Conservation (phyloP, 1,140 invertebrate genomes). For the Aphaenogaster ashmeadi region DNA sequence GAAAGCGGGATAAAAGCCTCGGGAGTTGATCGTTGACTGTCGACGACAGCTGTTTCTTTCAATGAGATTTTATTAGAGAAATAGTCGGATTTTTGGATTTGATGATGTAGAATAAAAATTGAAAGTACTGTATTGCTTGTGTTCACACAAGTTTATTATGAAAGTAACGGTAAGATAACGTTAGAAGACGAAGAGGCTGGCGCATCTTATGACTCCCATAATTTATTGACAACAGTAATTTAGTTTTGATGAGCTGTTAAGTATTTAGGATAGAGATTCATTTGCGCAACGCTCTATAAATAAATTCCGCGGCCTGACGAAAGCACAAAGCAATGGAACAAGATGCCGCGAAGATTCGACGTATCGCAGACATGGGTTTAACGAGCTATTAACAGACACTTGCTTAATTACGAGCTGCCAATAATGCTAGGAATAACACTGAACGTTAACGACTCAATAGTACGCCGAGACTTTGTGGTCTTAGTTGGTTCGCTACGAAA, state of each 20-base stretch:
- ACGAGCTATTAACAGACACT: slow-evolving; percentile 70
- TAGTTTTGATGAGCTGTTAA: not conserved
- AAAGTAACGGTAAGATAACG: not conserved
- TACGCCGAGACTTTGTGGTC: not conserved
- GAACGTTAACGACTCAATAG: slow-evolving; percentile 75
- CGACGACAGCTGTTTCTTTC: slow-evolving; percentile 2
- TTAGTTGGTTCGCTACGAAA: slow-evolving; percentile 5
- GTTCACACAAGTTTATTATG: not conserved
- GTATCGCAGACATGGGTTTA: slow-evolving; percentile 51
- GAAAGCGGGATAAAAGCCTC: slow-evolving; percentile 19
- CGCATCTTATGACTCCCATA: not conserved
- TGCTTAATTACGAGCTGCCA: slow-evolving; percentile 70
- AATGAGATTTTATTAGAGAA: slow-evolving; percentile 12
- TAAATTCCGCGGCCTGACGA: not conserved
- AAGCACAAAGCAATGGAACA: slow-evolving; percentile 1
- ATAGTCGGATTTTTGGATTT: not conserved
- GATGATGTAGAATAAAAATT: not conserved
- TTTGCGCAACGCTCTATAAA: not conserved
- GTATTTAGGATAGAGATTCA: slow-evolving; percentile 1
- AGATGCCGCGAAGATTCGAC: slow-evolving; percentile 17
- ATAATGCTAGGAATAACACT: slow-evolving; percentile 60
- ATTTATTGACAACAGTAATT: not conserved
- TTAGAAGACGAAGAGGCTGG: not conserved
- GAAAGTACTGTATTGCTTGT: not conserved
- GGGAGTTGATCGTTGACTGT: not conserved